Base-by-base conservation (phyloP, 2,797 vertebrate species). In the Gobio occitaniae region DNA sequence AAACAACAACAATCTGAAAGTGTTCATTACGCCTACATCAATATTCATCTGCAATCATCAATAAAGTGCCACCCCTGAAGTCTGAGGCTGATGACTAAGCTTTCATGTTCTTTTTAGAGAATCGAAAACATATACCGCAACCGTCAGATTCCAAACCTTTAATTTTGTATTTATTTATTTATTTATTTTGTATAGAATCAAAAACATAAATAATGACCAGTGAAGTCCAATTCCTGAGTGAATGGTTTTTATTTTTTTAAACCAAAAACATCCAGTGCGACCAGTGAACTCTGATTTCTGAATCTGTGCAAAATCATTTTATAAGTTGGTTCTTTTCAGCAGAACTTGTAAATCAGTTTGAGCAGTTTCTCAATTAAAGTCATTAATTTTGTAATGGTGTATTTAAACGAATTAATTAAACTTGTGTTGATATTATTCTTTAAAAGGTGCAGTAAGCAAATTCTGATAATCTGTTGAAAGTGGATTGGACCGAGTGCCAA, bases 1-100 rank as follows among this genome's bases (percentile, higher is more conserved):
- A 41, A 21, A 4, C 17, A 19, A 69, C 32, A 68, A 2, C 32
- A 21, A 21, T 68, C 66, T 21, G 54, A n/a, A 59, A 59, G 54
- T n/a, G 32, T 59, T 77, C 75, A 9, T 1, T 25, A 63, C 12
- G 61, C 12, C 61, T 16, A 54, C 19, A 41, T 41, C 36, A 59
- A 59, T 77, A 59, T 77, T 56, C 6, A 59, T 59, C 11, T 77
- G 17, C n/a, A 38, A 77, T 77, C 54, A 77, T 59, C 52, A 38
- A 38, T 21, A 54, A 56, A 76, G 74, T 32, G 3, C 10, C 50
- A 41, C 6, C 12, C 41, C 74, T n/a, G 10, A 19, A 19, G 29
- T 54, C 50, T 52, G 16, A 75, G 12, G 72, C 8, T 25, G 25
- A 48, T 48, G 71, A 32, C 9, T 17, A 2, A 54, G 29, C 1